These are phyloP conservation scores for Aplochiton taeniatus DNA, from an alignment of 2,797 vertebrate species.

Conservation along the genomic window DNA sequence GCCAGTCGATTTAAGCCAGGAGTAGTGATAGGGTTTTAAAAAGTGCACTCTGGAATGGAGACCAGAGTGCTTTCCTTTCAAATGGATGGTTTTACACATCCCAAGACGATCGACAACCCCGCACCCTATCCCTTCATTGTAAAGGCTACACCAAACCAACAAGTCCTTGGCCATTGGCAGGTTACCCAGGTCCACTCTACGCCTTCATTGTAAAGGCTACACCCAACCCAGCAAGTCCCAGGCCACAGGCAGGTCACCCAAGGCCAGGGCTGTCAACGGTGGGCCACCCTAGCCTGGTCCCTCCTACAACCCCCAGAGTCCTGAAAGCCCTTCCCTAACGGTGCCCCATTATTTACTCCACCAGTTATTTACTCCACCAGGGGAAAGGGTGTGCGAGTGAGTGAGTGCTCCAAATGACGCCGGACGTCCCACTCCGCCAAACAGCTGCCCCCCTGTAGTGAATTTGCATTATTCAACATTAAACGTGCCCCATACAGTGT, in stretches of 20 bases:
- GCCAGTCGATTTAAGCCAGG: slow-evolving; percentile 33
- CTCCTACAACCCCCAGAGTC: slow-evolving; percentile 29
- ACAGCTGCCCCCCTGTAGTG: slow-evolving; percentile 75
- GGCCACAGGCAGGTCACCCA: neutral
- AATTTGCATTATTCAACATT: slow-evolving; percentile 82
- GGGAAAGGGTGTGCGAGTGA: slow-evolving; percentile 30
- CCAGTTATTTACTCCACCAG: slow-evolving; percentile 56
- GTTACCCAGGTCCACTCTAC: neutral
- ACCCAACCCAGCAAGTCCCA: neutral
- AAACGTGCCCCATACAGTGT: slow-evolving; percentile 72
- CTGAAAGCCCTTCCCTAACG: slow-evolving; percentile 44
- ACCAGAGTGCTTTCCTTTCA: neutral
- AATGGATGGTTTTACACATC: no score
- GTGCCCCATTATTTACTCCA: slow-evolving; percentile 73
- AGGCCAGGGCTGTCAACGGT: neutral
- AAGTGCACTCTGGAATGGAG: neutral
- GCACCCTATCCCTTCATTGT: neutral
- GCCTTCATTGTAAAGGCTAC: neutral
- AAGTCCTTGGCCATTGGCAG: neutral
- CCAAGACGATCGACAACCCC: no score
- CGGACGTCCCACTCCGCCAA: slow-evolving; percentile 67
- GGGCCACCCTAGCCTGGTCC: slow-evolving; percentile 20
- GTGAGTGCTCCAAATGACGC: slow-evolving; percentile 67
- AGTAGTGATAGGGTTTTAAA: slow-evolving; percentile 1
- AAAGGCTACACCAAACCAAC: neutral